Evolutionary conservation across 2,888 invertebrate species (phyloP), one percentile per base, ranked within the genome.

Genomic region (Athalia rosae): DNA sequence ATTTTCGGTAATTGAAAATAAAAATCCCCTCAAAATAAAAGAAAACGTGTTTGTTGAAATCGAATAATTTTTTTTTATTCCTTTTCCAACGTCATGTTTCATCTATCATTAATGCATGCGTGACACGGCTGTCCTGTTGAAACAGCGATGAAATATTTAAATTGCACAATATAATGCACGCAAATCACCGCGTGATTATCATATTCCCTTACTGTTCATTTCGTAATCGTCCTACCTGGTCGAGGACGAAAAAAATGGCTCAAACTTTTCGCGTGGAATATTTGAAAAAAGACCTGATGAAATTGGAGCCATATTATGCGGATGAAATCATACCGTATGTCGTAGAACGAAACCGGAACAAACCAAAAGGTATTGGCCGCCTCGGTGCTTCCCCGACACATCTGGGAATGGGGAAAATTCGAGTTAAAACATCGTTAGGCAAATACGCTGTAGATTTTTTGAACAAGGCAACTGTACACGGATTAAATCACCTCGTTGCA

Each of bases 401-500:
- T 1, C 69, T 84, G 4, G 87, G 85, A 3, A 83, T 84, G 84
- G 83, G 82, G 13, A 82, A 80, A 67, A 85, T 87, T 47, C 78
- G 77, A 15, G 81, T 84, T 0, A 82, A 79, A 7, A 81, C 85
- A 4, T 50, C 79, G 9, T 6, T 69, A 0, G 83, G 81, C 53
- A 81, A 80, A 45, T 87, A 83, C 63, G 79, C 85, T 9, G 83
- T 85, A 4, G 83, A 86, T 11, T 86, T 82, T 76, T 82, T 84
- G 0, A 83, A 82, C 63, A 79, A 80, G 0, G 81, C 85, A 7
- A 81, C 83, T 2, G 48, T 87, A 28, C 87, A 87, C 53, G 87
- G 87, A 0, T 64, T 87, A 0, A 87, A 86, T 67, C 87, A 87
- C 47, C 67, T 86, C 63, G 82, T 81, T 1, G 84, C 86, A 0